Base-by-base conservation (phyloP, 2,113 vertebrate genomes). In the Callopanchax toddi region DNA sequence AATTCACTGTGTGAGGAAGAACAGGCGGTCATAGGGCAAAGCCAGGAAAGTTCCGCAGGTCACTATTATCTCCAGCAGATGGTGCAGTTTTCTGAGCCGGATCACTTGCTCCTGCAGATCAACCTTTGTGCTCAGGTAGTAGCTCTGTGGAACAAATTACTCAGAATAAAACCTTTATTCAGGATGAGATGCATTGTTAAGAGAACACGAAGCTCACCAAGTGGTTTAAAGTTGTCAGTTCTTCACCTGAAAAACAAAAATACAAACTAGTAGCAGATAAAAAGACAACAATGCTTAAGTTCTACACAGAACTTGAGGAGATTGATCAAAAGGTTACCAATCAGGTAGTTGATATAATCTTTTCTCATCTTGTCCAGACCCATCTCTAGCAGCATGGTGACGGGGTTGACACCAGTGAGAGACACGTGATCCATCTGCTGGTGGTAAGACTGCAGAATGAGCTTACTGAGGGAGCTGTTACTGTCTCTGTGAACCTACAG, bases 331-430 rank as follows among this genome's bases (percentile, higher is more conserved):
- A 48, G 6, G 0, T 91, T 89, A 99, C 97, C 94, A 76, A 98
- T 93, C 34, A 99, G 95, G 87, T 95, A 97, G 86, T 92, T 95
- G 67, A 97, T 93, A 74, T 98, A 99, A 89, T 99, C 97, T 86
- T 94, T 98, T 81, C 95, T 96, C 87, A 99, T 92, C 88, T 99
- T 99, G 81, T 98, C 96, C 87, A 99, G 71, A 51, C 97, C 97
- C 74, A 98, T 91, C 85, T 99, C 96, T 54, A 99, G 90, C 60
- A 99, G 92, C 95, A 99, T 98, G 20, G 90, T 92, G 61, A 96
- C 79, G 1, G 96, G 94, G 32, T 87, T 74, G 59, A 90, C 85
- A 17, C 93, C 96, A 22, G 67, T 93, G 44, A 99, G 94, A 71
- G 92, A 76, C 76, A 97, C 74, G 0, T 58, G 61, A 17, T 95